phyloP scores from a whole-genome alignment of 2,797 vertebrate species.

The Ceyx erithaca region DNA sequence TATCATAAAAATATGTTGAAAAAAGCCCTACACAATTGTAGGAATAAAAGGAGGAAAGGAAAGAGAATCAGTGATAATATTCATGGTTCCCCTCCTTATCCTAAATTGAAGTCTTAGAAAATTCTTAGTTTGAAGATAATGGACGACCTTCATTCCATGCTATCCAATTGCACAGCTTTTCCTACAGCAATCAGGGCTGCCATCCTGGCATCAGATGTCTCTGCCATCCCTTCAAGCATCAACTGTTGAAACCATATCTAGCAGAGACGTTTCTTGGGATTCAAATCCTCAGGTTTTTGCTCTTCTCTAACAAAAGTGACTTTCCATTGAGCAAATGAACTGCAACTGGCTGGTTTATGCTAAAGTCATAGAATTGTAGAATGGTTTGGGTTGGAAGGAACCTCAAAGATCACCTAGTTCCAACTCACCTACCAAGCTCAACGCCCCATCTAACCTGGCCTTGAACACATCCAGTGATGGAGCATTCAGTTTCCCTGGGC shows the following conservation, averaged over 20 bases:
- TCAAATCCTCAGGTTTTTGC: neutral
- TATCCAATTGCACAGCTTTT: neutral
- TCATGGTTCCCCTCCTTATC: neutral
- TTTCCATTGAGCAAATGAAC: neutral
- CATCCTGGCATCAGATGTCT: neutral
- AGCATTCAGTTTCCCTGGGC: neutral
- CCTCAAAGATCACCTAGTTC: neutral
- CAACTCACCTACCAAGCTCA: neutral
- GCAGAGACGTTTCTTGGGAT: neutral
- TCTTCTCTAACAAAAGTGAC: neutral
- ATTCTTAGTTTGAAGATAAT: neutral
- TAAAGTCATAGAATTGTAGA: neutral
- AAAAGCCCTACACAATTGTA: neutral
- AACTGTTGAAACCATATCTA: neutral
- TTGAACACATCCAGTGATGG: neutral
- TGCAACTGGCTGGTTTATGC: neutral
- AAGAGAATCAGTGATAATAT: neutral
- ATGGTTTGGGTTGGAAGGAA: neutral
- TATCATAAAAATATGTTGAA: too few relatives aligned
- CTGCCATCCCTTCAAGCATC: neutral
- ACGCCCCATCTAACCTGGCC: neutral
- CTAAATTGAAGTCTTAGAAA: neutral
- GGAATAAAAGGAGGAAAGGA: neutral
- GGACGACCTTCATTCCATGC: accelerated
- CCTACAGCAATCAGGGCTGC: neutral